phyloP scores from a whole-genome alignment of 2,113 vertebrate species.

The Varanus salvator region DNA sequence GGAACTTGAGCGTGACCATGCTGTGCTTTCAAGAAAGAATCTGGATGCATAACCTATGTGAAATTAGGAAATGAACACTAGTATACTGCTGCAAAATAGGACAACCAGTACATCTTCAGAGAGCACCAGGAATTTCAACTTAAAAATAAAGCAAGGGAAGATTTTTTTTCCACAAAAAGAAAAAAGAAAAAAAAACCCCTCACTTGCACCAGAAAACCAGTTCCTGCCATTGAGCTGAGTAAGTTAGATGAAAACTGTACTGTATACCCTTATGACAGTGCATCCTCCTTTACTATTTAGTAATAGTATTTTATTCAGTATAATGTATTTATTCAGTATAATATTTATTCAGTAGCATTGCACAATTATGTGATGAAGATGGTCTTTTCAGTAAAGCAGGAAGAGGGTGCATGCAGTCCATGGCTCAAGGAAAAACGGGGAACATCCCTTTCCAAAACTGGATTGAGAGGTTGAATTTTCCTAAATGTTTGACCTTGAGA shows the following conservation, averaged over 20 bases:
- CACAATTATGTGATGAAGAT: neutral
- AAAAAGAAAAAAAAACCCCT: neutral
- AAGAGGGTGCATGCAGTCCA: too few relatives aligned
- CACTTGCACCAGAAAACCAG: neutral
- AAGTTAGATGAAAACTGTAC: neutral
- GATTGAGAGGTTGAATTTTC: neutral
- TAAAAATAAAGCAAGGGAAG: neutral
- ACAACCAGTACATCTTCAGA: neutral
- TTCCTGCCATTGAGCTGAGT: neutral
- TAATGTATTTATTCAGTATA: too few relatives aligned
- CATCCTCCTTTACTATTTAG: neutral
- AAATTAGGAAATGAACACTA: neutral
- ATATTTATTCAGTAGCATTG: neutral
- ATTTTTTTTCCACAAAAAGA: neutral
- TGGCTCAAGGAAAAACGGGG: neutral
- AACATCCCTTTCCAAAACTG: neutral
- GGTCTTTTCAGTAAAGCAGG: neutral
- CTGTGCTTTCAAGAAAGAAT: neutral
- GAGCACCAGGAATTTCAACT: neutral
- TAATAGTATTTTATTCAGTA: too few relatives aligned
- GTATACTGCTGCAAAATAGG: neutral
- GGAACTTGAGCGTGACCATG: neutral
- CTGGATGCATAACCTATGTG: neutral
- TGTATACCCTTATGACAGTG: neutral
- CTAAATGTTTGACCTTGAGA: neutral